phyloP scores from a whole-genome alignment of 2,888 invertebrate species.

The Amiota mariae region DNA sequence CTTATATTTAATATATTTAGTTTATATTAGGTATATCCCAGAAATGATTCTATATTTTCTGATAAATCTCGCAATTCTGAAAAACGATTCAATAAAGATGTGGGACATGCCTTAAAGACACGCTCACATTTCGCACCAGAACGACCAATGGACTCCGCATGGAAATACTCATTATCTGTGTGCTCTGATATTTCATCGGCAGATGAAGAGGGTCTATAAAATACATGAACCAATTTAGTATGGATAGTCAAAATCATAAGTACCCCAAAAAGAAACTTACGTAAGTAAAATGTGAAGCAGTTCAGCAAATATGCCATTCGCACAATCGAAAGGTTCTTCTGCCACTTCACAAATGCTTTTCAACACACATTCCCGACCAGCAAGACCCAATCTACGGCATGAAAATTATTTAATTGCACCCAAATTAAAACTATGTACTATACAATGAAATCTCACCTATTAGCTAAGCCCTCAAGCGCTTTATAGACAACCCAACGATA shows the following conservation, averaged over 20 bases:
- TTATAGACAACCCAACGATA: constrained; percentile 70
- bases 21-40: too few relatives aligned
- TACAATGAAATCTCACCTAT: constrained; percentile 49
- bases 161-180: constrained; percentile 82
- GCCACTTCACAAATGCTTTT: constrained; percentile 86
- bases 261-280: constrained; percentile 75
- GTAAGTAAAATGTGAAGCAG: constrained; percentile 84
- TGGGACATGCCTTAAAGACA: constrained; percentile 66
- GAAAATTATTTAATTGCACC: background rate
- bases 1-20: too few relatives aligned
- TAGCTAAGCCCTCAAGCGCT: constrained; percentile 63
- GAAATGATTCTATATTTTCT: background rate
- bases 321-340: constrained; percentile 80
- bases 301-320: constrained; percentile 83
- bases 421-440: background rate
- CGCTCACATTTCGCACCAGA: constrained; percentile 67
- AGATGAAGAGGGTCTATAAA: constrained; percentile 81
- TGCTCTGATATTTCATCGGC: constrained; percentile 79
- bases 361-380: constrained; percentile 82
- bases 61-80: constrained; percentile 45
- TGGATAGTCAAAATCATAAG: too few relatives aligned
- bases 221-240: background rate
- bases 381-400: constrained; percentile 77
- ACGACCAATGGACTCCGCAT: constrained; percentile 82
- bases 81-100: constrained; percentile 59